Conservation (phyloP, 2,113 vertebrate genomes). For the Rhadina sibilatrix region DNA sequence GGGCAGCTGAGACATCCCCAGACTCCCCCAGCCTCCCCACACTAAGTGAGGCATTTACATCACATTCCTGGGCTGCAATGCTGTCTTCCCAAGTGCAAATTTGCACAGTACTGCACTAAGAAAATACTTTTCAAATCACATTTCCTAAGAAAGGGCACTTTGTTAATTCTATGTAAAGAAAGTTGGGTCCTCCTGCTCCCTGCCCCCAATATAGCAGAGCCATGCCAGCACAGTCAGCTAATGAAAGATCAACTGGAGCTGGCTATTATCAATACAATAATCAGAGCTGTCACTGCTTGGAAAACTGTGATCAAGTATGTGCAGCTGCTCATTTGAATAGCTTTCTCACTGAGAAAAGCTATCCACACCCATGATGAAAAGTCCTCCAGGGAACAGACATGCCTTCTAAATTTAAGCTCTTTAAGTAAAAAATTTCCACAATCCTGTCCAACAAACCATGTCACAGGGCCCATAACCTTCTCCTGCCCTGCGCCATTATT, state of each 20-base stretch:
- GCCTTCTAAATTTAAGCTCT: neutral
- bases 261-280: neutral
- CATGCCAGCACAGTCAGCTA: neutral
- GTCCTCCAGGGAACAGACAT: neutral
- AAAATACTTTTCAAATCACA: neutral
- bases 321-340: neutral
- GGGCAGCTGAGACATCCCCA: neutral
- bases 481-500: neutral
- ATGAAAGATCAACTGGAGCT: neutral
- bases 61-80: neutral
- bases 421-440: neutral
- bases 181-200: neutral
- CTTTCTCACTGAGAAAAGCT: neutral
- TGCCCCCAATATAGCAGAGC: neutral
- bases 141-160: neutral
- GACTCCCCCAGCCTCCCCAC: too few relatives aligned
- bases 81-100: neutral
- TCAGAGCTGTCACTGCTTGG: neutral
- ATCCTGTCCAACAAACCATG: neutral
- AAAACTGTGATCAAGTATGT: neutral
- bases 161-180: neutral
- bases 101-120: neutral
- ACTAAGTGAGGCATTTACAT: rapidly evolving
- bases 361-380: neutral
- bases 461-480: neutral